A percentile compares a stretch with the other conserved stretches of the same genome.
Conservation (phyloP, 2,113 vertebrate genomes). For the Lepus europaeus region DNA sequence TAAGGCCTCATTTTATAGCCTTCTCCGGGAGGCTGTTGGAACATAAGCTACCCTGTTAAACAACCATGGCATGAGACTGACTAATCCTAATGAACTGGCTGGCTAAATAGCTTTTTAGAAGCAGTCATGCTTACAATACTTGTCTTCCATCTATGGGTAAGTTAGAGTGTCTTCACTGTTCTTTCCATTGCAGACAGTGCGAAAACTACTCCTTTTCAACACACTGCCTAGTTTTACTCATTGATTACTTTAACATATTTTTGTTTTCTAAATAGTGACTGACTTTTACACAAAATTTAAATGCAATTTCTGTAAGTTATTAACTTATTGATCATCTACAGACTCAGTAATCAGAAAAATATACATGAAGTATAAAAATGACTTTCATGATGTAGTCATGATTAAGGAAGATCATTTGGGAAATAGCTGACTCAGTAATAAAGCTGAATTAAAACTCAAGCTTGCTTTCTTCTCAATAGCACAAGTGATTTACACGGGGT, state of each 20-base stretch:
- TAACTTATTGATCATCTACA: not conserved
- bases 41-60: slow-evolving; percentile 52
- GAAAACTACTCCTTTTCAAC: not conserved
- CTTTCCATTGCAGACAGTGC: not conserved
- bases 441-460: not conserved
- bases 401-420: not conserved
- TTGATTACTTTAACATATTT: not conserved
- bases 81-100: not conserved
- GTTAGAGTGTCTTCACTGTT: not conserved
- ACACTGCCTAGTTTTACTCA: not conserved
- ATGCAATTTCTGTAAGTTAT: not conserved
- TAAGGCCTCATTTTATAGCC: slow-evolving; percentile 60
- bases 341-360: slow-evolving; percentile 23
- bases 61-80: not conserved
- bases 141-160: accelerated
- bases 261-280: slow-evolving; percentile 23
- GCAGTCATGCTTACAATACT: not conserved
- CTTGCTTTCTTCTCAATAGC: not conserved
- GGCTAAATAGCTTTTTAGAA: not conserved
- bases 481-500: not conserved
- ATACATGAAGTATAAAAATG: not conserved
- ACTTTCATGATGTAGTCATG: not conserved
- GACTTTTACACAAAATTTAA: not conserved
- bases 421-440: not conserved
- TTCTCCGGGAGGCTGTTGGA: not conserved